Base-by-base conservation (phyloP, 2,888 invertebrate genomes). In the Halictus ligatus region DNA sequence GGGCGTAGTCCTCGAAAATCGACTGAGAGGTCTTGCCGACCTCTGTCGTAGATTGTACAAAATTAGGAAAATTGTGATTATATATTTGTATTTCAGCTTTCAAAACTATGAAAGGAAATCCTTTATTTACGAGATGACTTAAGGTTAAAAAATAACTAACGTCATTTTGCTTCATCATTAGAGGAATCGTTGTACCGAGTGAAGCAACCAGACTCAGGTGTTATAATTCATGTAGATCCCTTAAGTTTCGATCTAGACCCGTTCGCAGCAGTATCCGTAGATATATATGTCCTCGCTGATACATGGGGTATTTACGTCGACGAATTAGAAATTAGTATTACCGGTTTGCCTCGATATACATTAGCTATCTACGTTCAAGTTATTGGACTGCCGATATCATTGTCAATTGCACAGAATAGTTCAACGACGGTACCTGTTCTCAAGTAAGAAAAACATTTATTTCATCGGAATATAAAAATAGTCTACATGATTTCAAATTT, bases 241-340 rank as follows among this genome's bases (percentile, higher is more conserved):
- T 81, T 84, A n/a, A 86, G 83, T 18, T 92, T 93, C 5, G 60
- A 85, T 13, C 75, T 96, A 10, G 87, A 88, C 10, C 86, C 91
- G 3, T 90, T 91, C 72, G 93, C 93, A 84, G 90, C 89, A 0
- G 81, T 93, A 12, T 89, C 92, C 25, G 87, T 95, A 25, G 93
- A 94, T 75, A 87, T 96, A 50, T 94, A 93, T 90, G 94, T 95
- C n/a, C 95, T 95, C 69, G 95, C 95, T 0, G 95, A 94, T 77
- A 95, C 96, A 4, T 96, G 95, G 95, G 96, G 96, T n/a, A 91
- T 93, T 54, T 96, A 96, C 84, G 85, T 93, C 1, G 96, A 96
- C 82, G 95, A 95, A 92, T 90, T 96, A n/a, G 87, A 92, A 3
- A 92, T 96, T 40, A 93, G 95, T 79, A 92, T 96, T 18, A 90